Conservation (phyloP, 2,797 vertebrate species). For the Coranthus polyacanthus region DNA sequence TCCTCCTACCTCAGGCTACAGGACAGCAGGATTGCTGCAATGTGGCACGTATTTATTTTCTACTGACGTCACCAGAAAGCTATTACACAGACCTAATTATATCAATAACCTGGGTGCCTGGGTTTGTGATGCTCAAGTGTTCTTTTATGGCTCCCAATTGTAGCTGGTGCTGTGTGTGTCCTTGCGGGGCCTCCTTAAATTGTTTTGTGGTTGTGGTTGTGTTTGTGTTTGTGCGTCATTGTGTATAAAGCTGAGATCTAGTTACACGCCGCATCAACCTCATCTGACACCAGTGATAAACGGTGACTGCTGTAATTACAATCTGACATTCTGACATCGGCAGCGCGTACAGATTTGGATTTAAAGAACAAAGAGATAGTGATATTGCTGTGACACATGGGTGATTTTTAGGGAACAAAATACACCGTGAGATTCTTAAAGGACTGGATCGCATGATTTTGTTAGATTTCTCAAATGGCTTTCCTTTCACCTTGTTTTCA, state of each 20-base stretch:
- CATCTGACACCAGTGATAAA: constrained; percentile 26
- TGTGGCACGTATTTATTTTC: constrained; percentile 5
- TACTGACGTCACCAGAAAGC: constrained; percentile 47
- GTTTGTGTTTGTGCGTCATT: constrained; percentile 21
- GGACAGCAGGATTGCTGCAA: constrained; percentile 1
- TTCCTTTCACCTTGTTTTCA: constrained; percentile 16
- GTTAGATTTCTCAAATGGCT: constrained; percentile 7
- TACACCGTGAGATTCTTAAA: too few relatives aligned
- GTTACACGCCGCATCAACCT: constrained; percentile 32
- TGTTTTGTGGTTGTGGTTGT: constrained; percentile 15
- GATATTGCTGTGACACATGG: too few relatives aligned
- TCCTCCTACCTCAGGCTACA: constrained; percentile 12
- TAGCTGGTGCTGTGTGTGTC: constrained; percentile 14
- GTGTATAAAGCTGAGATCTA: constrained; percentile 22
- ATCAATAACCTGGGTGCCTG: constrained; percentile 65
- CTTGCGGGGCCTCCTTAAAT: constrained; percentile 30
- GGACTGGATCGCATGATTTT: too few relatives aligned
- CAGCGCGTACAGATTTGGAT: too few relatives aligned
- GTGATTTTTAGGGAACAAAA: too few relatives aligned
- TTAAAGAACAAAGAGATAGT: too few relatives aligned
- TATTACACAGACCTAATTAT: constrained; percentile 56
- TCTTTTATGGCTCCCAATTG: constrained; percentile 45
- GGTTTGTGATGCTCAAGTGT: constrained; percentile 38
- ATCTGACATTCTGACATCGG: constrained; percentile 22
- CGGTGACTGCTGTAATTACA: constrained; percentile 17